phyloP scores from a whole-genome alignment of 2,113 vertebrate genomes.

The Argyrosomus japonicus region DNA sequence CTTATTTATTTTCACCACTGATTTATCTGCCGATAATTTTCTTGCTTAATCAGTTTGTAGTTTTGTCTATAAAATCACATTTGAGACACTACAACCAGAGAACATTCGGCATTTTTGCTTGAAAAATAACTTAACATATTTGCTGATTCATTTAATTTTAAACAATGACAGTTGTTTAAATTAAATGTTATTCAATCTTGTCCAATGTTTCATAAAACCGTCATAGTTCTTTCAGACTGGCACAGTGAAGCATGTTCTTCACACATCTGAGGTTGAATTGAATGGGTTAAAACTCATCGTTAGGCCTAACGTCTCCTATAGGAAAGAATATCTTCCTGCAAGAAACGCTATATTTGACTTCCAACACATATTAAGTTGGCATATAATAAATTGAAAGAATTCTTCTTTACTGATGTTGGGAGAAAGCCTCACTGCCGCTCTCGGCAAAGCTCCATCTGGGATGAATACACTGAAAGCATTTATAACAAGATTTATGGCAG shows the following conservation, averaged over 20 bases:
- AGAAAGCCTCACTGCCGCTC: slow-evolving; percentile 47
- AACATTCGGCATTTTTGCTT: neutral
- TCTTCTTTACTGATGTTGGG: slow-evolving; percentile 23
- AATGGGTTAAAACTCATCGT: neutral
- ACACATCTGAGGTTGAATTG: neutral
- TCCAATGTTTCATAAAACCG: neutral
- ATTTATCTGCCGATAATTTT: neutral
- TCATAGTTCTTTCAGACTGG: neutral
- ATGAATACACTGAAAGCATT: slow-evolving; percentile 71
- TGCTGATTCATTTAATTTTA: too few relatives aligned
- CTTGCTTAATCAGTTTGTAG: neutral
- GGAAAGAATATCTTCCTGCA: neutral
- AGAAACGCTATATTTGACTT: slow-evolving; percentile 35
- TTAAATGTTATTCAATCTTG: neutral
- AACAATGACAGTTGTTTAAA: too few relatives aligned
- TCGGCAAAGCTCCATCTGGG: slow-evolving; percentile 61
- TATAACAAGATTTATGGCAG: slow-evolving; percentile 69
- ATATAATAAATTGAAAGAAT: slow-evolving; percentile 47
- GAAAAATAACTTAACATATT: neutral
- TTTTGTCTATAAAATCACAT: neutral
- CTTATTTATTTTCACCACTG: neutral
- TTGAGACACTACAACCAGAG: neutral
- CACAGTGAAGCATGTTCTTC: neutral
- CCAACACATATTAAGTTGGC: slow-evolving; percentile 29
- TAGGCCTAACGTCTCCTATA: neutral